Conservation (phyloP, 2,888 invertebrate species). For the Liposcelis brunnea region DNA sequence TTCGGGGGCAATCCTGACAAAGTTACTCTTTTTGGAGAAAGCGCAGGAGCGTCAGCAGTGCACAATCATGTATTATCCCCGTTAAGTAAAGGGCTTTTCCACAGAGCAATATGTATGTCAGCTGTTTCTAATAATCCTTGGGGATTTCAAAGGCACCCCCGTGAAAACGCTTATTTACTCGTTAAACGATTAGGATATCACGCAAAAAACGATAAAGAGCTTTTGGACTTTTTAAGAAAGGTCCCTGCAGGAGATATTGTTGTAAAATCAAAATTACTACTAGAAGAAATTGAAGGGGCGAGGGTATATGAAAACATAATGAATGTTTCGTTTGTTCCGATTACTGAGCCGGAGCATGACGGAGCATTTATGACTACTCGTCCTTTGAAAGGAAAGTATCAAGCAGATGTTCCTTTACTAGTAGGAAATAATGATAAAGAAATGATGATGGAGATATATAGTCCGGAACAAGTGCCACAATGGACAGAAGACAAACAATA, state of each 20-base stretch:
- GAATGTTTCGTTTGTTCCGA: too few species aligned
- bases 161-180: background rate
- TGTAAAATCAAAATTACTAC: constrained; percentile 32
- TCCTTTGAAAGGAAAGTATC: too few species aligned
- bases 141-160: background rate
- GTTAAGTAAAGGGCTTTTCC: constrained; percentile 12
- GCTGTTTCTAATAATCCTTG: background rate
- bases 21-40: constrained; percentile 59
- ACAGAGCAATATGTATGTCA: constrained; percentile 11
- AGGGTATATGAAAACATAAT: too few species aligned
- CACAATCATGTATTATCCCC: constrained; percentile 44
- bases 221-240: background rate
- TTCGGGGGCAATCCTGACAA: constrained; percentile 59
- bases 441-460: too few species aligned
- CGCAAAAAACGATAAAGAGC: background rate
- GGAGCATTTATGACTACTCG: too few species aligned
- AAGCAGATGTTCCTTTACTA: too few species aligned
- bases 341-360: too few species aligned
- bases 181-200: constrained; percentile 15
- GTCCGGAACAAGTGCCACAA: too few species aligned
- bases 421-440: too few species aligned
- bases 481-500: too few species aligned
- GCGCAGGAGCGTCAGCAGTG: constrained; percentile 58
- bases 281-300: too few species aligned
- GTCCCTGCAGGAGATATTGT: background rate